These are phyloP conservation scores for Sinotaia quadrata DNA, from an alignment of 2,888 invertebrate species.

Conservation along the genomic window DNA sequence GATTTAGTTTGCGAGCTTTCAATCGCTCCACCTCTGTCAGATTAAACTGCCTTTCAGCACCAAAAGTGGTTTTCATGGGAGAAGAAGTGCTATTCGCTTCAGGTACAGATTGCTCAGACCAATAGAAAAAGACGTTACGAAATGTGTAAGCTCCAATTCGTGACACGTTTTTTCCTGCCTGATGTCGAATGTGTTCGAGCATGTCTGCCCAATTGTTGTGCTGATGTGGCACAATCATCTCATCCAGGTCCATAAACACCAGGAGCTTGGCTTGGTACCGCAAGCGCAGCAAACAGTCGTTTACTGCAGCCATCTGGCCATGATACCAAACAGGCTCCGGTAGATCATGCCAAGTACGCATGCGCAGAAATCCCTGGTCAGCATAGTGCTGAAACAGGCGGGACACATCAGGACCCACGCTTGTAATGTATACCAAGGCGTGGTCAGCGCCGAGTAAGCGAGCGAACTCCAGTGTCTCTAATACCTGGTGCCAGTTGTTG, in stretches of 20 bases:
- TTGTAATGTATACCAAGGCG: background rate
- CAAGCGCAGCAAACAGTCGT: background rate
- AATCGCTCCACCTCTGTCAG: background rate
- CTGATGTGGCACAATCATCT: background rate
- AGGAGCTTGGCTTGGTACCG: background rate
- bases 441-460: background rate
- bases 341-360: background rate
- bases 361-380: background rate
- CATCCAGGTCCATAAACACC: background rate
- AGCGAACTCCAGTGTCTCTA: background rate
- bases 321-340: background rate
- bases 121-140: background rate
- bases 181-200: background rate
- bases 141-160: background rate
- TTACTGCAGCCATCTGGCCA: background rate
- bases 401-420: background rate
- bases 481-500: background rate
- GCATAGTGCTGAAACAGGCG: background rate
- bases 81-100: too few relatives aligned
- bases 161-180: background rate
- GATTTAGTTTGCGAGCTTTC: background rate
- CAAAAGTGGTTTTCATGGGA: too few relatives aligned
- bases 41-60: background rate
- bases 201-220: background rate
- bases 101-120: background rate